Evolutionary conservation across 2,888 invertebrate species (phyloP).

Genomic region (Bombyx huttoni): DNA sequence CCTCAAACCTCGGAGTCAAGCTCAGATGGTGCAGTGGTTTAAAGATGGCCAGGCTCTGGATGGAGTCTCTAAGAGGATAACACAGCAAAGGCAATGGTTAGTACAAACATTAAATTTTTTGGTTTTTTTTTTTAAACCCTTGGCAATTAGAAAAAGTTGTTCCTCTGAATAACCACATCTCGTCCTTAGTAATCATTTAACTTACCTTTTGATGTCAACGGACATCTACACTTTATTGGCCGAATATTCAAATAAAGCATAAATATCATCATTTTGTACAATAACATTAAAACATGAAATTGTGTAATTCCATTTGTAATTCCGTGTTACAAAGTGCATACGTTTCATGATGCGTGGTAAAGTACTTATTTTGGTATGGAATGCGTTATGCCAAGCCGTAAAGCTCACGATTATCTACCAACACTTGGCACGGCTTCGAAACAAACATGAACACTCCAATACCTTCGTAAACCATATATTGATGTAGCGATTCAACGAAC

Average conservation of each 20-base stretch:
- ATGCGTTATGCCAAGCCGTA: no score
- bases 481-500: background rate
- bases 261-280: no score
- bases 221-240: no score
- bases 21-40: conserved; percentile 43
- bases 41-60: conserved; percentile 47
- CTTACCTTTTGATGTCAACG: no score
- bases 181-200: no score
- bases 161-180: no score
- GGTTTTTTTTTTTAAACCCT: background rate
- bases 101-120: conserved; percentile 3
- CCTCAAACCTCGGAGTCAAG: conserved; percentile 24
- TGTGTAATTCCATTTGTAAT: no score
- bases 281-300: no score
- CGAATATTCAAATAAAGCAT: no score
- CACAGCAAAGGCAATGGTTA: conserved; percentile 43
- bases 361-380: no score
- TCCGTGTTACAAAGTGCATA: no score
- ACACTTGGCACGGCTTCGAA: background rate
- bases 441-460: background rate
- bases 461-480: background rate
- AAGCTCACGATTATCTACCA: background rate
- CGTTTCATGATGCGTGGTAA: no score
- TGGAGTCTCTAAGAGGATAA: conserved; percentile 21
- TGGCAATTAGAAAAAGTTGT: background rate